Evolutionary conservation across 1,140 invertebrate genomes (phyloP).

Genomic region (Aporrectodea caliginosa): DNA sequence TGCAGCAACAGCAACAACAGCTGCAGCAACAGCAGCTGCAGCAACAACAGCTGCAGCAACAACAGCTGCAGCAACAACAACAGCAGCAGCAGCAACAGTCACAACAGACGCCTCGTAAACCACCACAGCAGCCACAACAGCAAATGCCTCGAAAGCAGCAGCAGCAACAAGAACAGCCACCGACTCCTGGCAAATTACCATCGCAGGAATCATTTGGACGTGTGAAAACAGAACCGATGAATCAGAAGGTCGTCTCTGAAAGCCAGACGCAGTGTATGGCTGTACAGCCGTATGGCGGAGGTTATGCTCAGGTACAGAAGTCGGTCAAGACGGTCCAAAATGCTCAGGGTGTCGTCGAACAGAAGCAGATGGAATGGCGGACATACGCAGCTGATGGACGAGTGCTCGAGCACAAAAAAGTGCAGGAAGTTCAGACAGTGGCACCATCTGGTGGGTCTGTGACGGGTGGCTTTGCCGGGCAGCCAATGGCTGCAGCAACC

Average conservation of each 20-base stretch:
- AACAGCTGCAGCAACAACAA: neutral
- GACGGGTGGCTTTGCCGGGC: neutral
- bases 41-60: neutral
- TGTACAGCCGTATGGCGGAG: conserved; percentile 3
- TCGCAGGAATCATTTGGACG: neutral
- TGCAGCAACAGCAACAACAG: neutral
- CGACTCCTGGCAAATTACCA: neutral
- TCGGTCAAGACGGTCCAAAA: conserved; percentile 17
- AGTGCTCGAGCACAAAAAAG: conserved; percentile 23
- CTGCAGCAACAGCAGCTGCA: neutral
- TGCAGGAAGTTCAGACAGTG: conserved; percentile 12
- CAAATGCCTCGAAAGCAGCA: too few relatives aligned
- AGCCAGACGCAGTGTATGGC: conserved; percentile 14
- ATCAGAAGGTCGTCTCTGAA: neutral
- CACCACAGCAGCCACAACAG: neutral
- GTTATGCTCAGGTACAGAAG: conserved; percentile 22
- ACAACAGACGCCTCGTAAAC: neutral
- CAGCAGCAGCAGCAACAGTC: neutral
- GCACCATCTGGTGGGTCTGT: neutral
- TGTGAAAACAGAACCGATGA: neutral
- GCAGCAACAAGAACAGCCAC: neutral
- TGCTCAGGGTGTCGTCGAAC: conserved; percentile 13
- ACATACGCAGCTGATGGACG: conserved; percentile 14
- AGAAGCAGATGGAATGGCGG: conserved; percentile 19
- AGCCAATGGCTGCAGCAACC: neutral